A percentile compares a stretch with the other conserved stretches of the same genome.
phyloP scores from a whole-genome alignment of 1,140 invertebrate genomes.

The Drosophila arawakana region DNA sequence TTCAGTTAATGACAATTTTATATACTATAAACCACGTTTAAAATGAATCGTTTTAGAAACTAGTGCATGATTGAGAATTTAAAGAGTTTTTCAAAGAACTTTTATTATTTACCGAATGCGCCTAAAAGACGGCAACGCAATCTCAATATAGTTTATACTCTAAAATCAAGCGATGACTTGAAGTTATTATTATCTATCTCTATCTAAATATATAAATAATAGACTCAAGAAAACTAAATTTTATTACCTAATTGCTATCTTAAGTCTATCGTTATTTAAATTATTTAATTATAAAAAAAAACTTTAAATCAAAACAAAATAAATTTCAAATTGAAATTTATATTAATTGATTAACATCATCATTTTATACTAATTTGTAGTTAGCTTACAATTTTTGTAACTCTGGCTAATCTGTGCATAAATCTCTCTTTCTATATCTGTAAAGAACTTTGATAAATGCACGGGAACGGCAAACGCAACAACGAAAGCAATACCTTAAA shows the following conservation, averaged over 20 bases:
- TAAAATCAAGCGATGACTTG: neutral
- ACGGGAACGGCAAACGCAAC: constrained; percentile 47
- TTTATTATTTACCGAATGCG: neutral
- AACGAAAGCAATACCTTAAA: constrained; percentile 79
- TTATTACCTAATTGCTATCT: too few relatives aligned
- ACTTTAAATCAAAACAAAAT: too few relatives aligned
- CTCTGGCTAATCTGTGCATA: constrained; percentile 15
- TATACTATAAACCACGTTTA: neutral
- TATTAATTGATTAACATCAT: neutral
- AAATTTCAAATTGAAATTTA: too few relatives aligned
- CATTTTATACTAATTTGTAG: constrained; percentile 1
- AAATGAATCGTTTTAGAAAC: neutral
- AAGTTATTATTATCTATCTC: too few relatives aligned
- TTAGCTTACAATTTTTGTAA: neutral
- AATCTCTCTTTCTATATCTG: constrained; percentile 28
- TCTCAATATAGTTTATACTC: neutral
- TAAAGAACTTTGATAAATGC: constrained; percentile 62
- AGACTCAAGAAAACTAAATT: too few relatives aligned
- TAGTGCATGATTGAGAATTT: neutral
- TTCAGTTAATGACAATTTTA: constrained; percentile 2
- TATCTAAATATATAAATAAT: too few relatives aligned
- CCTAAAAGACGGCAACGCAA: constrained; percentile 9
- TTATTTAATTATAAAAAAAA: too few relatives aligned
- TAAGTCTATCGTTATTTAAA: too few relatives aligned
- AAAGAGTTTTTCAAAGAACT: neutral